phyloP scores from a whole-genome alignment of 2,888 invertebrate species.

The Tipula helvola region DNA sequence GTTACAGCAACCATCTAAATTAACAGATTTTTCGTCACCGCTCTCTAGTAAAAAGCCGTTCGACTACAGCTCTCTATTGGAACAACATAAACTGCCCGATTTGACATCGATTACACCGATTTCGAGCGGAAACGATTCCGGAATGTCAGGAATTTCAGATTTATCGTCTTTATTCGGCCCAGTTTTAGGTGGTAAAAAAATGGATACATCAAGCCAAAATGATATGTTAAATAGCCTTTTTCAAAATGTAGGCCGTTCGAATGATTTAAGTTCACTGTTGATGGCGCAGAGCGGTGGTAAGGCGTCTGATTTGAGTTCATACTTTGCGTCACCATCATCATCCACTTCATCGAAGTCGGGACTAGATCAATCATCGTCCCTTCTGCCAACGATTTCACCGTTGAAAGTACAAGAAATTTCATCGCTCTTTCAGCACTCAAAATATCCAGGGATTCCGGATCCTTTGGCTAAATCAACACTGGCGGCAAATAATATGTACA shows the following conservation, averaged over 20 bases:
- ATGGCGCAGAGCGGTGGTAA: background rate
- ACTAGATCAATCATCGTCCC: constrained; percentile 22
- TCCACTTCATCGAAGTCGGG: constrained; percentile 16
- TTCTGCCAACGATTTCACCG: constrained; percentile 22
- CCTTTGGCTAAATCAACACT: constrained; percentile 63
- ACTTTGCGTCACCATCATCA: constrained; percentile 17
- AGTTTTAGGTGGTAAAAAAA: constrained; percentile 24
- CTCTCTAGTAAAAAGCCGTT: background rate
- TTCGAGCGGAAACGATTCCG: constrained; percentile 22
- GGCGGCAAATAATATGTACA: constrained; percentile 66
- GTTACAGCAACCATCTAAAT: constrained; percentile 9
- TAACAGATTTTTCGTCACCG: constrained; percentile 9
- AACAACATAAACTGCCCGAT: constrained; percentile 7
- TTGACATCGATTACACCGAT: constrained; percentile 30
- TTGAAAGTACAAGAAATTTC: constrained; percentile 40
- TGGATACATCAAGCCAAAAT: constrained; percentile 12
- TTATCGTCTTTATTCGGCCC: constrained; percentile 12
- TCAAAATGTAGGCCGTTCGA: background rate
- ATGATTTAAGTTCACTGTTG: constrained; percentile 21
- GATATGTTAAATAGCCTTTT: constrained; percentile 14
- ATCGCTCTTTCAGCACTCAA: constrained; percentile 36
- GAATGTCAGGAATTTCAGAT: constrained; percentile 11
- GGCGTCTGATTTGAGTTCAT: constrained; percentile 20
- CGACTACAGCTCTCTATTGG: background rate
- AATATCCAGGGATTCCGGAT: constrained; percentile 47